These are phyloP conservation scores for Suncus etruscus DNA, from an alignment of 2,113 vertebrate species.

Conservation along the genomic window DNA sequence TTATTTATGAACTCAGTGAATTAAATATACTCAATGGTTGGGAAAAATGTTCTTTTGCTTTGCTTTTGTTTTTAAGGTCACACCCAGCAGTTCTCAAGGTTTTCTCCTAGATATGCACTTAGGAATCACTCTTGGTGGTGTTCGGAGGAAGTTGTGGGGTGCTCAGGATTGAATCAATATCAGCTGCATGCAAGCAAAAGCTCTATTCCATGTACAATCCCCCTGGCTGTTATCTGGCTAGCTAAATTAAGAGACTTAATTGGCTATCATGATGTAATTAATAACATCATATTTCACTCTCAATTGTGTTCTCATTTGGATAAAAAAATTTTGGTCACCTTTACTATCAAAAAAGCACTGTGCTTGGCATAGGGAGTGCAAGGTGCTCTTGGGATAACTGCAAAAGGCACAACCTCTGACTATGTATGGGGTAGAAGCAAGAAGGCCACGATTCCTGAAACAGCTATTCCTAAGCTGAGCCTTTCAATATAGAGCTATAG, in stretches of 20 bases:
- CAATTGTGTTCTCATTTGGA: not conserved
- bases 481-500: too few relatives aligned
- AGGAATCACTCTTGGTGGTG: too few relatives aligned
- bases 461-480: not conserved
- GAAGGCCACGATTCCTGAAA: not conserved
- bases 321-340: not conserved
- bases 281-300: not conserved
- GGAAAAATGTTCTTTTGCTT: too few relatives aligned
- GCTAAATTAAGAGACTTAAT: not conserved
- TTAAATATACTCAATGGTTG: too few relatives aligned
- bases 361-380: not conserved
- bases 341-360: not conserved
- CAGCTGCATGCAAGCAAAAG: too few relatives aligned
- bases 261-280: not conserved
- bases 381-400: not conserved
- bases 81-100: too few relatives aligned
- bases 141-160: not conserved
- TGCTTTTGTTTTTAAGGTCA: not conserved
- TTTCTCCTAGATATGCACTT: too few relatives aligned
- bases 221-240: too few relatives aligned
- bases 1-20: not conserved
- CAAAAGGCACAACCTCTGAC: not conserved
- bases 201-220: too few relatives aligned
- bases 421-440: not conserved
- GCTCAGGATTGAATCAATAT: too few relatives aligned